Percentiles rank a stretch among this genome's conserved stretches.
Conservation (phyloP, 2,888 invertebrate species). For the Nezara viridula region DNA sequence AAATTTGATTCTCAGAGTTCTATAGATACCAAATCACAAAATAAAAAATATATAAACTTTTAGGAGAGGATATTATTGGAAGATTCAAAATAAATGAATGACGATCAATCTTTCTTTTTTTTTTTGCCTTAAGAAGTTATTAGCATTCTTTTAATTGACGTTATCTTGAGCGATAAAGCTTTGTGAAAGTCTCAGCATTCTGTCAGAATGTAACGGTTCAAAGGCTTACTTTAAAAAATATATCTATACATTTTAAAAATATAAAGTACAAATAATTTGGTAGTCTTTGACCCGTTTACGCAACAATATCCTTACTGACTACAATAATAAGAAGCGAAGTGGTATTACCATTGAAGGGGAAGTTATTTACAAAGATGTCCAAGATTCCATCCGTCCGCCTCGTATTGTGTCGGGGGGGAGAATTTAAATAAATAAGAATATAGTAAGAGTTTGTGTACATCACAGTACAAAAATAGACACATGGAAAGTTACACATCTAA, state of each 20-base stretch:
- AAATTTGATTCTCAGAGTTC: too few relatives aligned
- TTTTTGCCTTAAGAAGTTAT: too few relatives aligned
- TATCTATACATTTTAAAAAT: not conserved
- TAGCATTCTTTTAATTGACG: too few relatives aligned
- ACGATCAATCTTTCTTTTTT: too few relatives aligned
- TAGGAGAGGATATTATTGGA: too few relatives aligned
- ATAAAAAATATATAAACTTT: too few relatives aligned
- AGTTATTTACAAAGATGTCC: conserved; percentile 60
- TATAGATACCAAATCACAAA: too few relatives aligned
- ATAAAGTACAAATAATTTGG: not conserved
- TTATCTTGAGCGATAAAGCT: not conserved
- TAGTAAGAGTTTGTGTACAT: conserved; percentile 52
- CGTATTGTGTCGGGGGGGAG: conserved; percentile 51
- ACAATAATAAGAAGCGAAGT: conserved; percentile 53
- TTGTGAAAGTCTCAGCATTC: conserved; percentile 39
- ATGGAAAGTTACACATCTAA: conserved; percentile 60
- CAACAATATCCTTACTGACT: conserved; percentile 51
- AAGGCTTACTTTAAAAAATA: not conserved
- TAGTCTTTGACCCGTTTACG: conserved; percentile 25
- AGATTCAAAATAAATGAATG: too few relatives aligned
- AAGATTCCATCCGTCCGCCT: conserved; percentile 57
- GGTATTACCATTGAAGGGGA: conserved; percentile 59
- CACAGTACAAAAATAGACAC: conserved; percentile 56
- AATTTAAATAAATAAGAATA: conserved; percentile 59
- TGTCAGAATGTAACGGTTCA: conserved; percentile 12